Base-by-base conservation (phyloP, 1,140 invertebrate genomes). In the Brachionus manjavacas region DNA sequence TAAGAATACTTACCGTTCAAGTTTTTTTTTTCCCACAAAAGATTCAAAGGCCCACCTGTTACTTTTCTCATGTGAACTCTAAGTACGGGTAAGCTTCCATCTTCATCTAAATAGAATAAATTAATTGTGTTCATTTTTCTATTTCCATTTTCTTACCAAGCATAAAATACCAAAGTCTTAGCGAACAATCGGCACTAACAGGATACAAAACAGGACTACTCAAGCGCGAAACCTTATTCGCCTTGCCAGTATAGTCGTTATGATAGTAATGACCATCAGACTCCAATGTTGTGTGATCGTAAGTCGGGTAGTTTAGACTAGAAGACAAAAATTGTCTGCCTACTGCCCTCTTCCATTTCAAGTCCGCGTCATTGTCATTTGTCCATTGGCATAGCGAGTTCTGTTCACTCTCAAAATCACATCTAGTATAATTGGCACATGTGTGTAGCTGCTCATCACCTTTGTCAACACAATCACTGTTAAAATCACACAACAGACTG, bases 111-210 rank as follows among this genome's bases (percentile, higher is more conserved):
- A 72, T 20, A 16, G 43, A 20, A 72, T 11, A 0, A 23, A n/a
- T 16, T 16, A 35, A 60, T 1, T 60, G 8, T 1, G 6, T 20
- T 28, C 4, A 39, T 31, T 31, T 60, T 20, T 72, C 4, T 8
- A 6, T 43, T 31, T 12, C 7, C 7, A 6, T 35, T 35, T 35
- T 35, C 31, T 35, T 39, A 72, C 43, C 43, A 12, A 72, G 39
- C 68, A 83, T 68, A 46, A 46, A 68, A n/a, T 83, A 83, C 81
- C 81, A 83, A 1, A 83, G 4, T 83, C 81, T 68, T 11, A 83
- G 68, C n/a, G 60, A 68, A 23, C 81, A 83, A 12, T 16, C 6
- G 41, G n/a, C n/a, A 55, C 23, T 68, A 2, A 16, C 28, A 7
- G 81, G 60, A 41, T 68, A 68, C 28, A 83, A 70, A 31, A 68